A percentile compares a stretch with the other conserved stretches of the same genome.
Conservation (phyloP, 2,797 vertebrate genomes). For the Ptychadena robeensis region DNA sequence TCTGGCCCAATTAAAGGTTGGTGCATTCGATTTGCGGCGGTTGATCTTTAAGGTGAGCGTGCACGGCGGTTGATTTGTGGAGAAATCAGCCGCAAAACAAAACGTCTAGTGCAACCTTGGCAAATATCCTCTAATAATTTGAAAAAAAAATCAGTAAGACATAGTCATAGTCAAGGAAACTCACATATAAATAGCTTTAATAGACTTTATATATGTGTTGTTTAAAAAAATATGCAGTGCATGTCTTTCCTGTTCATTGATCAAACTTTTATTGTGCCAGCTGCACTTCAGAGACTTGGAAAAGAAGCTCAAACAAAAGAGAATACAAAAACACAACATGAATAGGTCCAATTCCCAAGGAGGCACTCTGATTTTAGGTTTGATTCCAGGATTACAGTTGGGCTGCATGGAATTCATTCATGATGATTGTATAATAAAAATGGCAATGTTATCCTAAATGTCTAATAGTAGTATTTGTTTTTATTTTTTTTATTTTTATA, state of each 20-base stretch:
- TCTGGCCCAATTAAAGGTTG: too few species aligned
- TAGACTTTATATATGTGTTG: constrained; percentile 74
- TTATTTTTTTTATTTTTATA: too few species aligned
- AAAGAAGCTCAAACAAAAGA: constrained; percentile 80
- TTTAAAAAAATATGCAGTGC: constrained; percentile 75
- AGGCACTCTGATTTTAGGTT: constrained; percentile 77
- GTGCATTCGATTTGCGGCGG: too few species aligned
- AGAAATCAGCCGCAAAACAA: too few species aligned
- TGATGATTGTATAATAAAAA: constrained; percentile 76
- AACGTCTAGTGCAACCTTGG: too few species aligned
- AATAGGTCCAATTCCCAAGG: constrained; percentile 79
- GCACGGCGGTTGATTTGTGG: too few species aligned
- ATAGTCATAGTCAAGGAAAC: background rate
- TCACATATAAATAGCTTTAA: constrained; percentile 68
- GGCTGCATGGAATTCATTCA: constrained; percentile 72
- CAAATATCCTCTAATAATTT: too few species aligned
- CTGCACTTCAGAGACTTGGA: constrained; percentile 79
- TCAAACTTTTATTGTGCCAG: constrained; percentile 83
- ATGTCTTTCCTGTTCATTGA: constrained; percentile 77
- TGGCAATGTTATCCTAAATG: background rate
- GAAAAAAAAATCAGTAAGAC: background rate
- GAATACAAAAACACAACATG: constrained; percentile 79
- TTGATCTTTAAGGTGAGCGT: too few species aligned
- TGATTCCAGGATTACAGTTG: constrained; percentile 76
- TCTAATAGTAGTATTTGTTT: too few species aligned